Evolutionary conservation across 1,140 invertebrate species (phyloP).

Genomic region (Littorina saxatilis): DNA sequence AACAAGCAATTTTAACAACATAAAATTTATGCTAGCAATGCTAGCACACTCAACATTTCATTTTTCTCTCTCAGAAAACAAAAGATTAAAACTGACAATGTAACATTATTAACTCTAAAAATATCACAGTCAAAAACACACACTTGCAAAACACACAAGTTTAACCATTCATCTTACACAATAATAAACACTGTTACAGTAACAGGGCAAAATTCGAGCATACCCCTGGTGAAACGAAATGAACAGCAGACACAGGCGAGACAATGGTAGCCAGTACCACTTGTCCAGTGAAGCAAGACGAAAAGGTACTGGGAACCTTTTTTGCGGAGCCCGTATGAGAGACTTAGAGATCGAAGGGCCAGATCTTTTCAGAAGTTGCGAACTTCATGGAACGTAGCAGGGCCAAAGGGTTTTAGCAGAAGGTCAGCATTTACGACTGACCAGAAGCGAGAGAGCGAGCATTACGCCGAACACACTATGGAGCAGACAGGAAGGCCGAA

Average conservation of each 20-base stretch:
- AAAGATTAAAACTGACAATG: neutral
- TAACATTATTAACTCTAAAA: neutral
- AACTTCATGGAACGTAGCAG: neutral
- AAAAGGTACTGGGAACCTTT: slow-evolving; percentile 1
- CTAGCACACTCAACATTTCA: neutral
- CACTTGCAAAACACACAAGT: neutral
- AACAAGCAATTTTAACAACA: too few relatives aligned
- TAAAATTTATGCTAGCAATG: too few relatives aligned
- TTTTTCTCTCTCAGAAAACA: neutral
- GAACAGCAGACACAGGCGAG: slow-evolving; percentile 24
- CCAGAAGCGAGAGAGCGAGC: slow-evolving; percentile 16
- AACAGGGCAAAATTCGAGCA: slow-evolving; percentile 21
- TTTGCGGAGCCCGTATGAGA: slow-evolving; percentile 3
- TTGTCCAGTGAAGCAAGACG: slow-evolving; percentile 13
- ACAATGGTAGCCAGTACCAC: slow-evolving; percentile 13
- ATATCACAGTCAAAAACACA: neutral
- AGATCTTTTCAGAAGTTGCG: slow-evolving; percentile 5
- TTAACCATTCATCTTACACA: neutral
- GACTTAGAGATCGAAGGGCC: slow-evolving; percentile 5
- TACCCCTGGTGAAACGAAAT: slow-evolving; percentile 24
- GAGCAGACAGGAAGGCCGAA: slow-evolving; percentile 20
- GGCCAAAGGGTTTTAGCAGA: slow-evolving; percentile 21
- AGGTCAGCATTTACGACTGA: neutral
- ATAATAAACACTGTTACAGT: neutral
- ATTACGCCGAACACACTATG: neutral